phyloP scores from a whole-genome alignment of 2,797 vertebrate genomes.

The Malurus splendens region DNA sequence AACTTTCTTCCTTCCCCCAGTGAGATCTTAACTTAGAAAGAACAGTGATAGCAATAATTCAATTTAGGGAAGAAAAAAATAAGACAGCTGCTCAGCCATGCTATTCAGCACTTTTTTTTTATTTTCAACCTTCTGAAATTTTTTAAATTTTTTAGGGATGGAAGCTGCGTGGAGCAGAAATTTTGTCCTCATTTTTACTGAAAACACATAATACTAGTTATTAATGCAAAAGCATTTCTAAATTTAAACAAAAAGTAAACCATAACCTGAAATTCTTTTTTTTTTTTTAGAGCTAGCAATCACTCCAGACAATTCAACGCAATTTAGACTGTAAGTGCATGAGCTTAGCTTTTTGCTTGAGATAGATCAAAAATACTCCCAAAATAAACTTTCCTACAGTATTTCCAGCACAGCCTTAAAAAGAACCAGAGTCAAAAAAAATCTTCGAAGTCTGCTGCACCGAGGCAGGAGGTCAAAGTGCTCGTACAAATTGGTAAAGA shows the following conservation, averaged over 20 bases:
- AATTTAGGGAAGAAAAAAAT: constrained; percentile 18
- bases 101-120: not conserved
- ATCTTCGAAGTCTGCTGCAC: not conserved
- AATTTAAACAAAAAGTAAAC: not conserved
- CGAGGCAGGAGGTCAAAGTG: constrained; percentile 20
- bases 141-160: not conserved
- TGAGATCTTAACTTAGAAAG: constrained; percentile 43
- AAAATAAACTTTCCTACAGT: not conserved
- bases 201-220: not conserved
- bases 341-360: not conserved
- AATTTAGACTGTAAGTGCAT: not conserved
- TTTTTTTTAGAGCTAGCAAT: not conserved
- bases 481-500: not conserved
- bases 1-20: constrained; percentile 27
- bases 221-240: not conserved
- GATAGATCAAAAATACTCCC: not conserved
- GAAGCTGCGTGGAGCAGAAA: not conserved
- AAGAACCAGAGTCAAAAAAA: not conserved
- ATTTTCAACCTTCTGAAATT: not conserved
- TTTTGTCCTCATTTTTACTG: not conserved
- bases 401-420: not conserved
- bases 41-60: constrained; percentile 40
- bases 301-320: not conserved
- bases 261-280: not conserved
- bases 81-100: not conserved